Base-by-base conservation (phyloP, 2,888 invertebrate genomes). In the Abrostola triplasia region DNA sequence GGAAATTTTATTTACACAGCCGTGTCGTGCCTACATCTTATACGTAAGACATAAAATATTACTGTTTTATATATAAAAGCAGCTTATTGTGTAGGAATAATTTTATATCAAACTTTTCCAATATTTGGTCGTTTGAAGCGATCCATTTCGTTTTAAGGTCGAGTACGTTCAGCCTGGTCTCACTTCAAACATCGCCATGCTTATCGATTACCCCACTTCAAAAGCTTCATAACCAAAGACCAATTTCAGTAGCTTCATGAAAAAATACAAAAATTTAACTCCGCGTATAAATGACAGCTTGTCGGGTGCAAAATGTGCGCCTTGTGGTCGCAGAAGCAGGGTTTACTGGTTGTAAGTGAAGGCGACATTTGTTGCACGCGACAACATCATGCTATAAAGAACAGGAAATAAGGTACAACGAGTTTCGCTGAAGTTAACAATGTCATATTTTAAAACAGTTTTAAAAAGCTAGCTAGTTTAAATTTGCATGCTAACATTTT, bases 271-370 rank as follows among this genome's bases (percentile, higher is more conserved):
- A 13, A 47, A 60, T 75, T 60, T 58, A 44, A 41, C 36, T 40
- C 36, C 11, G 48, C 13, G 53, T 66, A 56, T 65, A 76, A 61
- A 67, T 76, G 76, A 65, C 72, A 60, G 76, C 37, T 71, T 76
- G 75, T 79, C 62, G 58, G 42, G 6, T 60, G 38, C 62, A 76
- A 61, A 36, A 71, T 49, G 36, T 42, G 40, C 51, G 52, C 59
- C 51, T 67, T 62, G 61, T 49, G 53, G 59, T 62, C 42, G 48
- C 50, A 54, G 64, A 78, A 48, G 54, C 41, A 8, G 12, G 44
- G 44, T 47, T 44, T 36, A 6, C 35, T 13, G 44, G 41, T 36
- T 40, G 41, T 54, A 47, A 72, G 49, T 61, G 54, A 47, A 48
- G 36, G 13, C 35, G 51, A 48, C 55, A 47, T 54, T 60, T 35